Conservation (phyloP, 2,888 invertebrate species). For the Eutolmus rufibarbis region DNA sequence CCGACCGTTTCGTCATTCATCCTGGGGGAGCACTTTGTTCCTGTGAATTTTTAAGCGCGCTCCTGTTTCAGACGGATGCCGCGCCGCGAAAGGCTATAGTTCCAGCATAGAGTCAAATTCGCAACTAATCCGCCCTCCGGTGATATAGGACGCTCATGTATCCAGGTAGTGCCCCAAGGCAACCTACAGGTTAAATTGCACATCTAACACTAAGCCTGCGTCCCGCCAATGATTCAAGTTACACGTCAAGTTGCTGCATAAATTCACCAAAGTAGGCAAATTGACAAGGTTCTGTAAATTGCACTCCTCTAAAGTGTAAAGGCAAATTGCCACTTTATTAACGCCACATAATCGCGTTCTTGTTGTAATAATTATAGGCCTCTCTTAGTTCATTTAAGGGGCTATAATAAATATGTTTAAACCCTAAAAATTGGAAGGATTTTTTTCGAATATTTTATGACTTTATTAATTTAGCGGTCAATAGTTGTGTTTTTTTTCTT, state of each 20-base stretch:
- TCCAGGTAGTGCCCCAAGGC: not conserved
- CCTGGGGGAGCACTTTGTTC: not conserved
- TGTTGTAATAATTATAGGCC: not conserved
- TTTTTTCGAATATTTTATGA: too few species aligned
- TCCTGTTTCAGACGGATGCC: not conserved
- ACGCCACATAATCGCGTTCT: not conserved
- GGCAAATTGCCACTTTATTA: not conserved
- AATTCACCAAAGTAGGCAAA: not conserved
- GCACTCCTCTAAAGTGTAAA: not conserved
- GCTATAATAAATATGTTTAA: too few species aligned
- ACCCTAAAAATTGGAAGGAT: too few species aligned
- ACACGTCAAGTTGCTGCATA: not conserved
- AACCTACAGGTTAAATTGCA: not conserved
- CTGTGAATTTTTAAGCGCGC: not conserved
- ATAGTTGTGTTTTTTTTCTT: too few species aligned
- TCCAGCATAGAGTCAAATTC: not conserved
- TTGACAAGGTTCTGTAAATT: not conserved
- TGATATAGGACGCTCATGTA: not conserved
- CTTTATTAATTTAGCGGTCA: too few species aligned
- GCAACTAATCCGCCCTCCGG: not conserved
- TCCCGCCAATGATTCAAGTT: not conserved
- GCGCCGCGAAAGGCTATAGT: not conserved
- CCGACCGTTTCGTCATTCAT: slow-evolving; percentile 1
- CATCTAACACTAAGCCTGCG: not conserved
- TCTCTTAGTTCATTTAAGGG: too few species aligned